These are phyloP conservation scores for Chrysomela aeneicollis DNA, from an alignment of 2,888 invertebrate species.

Conservation along the genomic window DNA sequence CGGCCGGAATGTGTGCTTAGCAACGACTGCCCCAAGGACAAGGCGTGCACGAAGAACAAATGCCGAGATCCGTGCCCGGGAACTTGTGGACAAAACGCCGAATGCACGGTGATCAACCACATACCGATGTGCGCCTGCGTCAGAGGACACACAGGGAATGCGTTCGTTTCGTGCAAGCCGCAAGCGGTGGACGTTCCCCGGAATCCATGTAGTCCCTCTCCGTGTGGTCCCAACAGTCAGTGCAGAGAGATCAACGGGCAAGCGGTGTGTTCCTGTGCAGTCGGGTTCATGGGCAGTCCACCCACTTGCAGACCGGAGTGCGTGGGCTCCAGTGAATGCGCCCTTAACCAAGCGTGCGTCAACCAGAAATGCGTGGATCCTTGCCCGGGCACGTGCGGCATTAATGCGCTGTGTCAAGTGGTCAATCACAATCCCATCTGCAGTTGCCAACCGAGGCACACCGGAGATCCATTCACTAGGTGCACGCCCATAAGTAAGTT, in stretches of 20 bases:
- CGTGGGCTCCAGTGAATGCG: constrained; percentile 80
- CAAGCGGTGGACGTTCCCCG: constrained; percentile 53
- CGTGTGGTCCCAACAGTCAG: constrained; percentile 76
- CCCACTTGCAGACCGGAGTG: constrained; percentile 85
- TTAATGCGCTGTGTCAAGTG: constrained; percentile 78
- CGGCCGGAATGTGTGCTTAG: constrained; percentile 79
- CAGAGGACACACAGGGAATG: constrained; percentile 74
- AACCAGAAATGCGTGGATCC: constrained; percentile 85
- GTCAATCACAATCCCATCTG: constrained; percentile 76
- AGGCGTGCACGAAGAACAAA: constrained; percentile 74
- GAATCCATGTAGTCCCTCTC: constrained; percentile 64
- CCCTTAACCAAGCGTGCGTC: constrained; percentile 77
- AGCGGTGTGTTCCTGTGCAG: constrained; percentile 61
- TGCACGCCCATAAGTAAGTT: constrained; percentile 60
- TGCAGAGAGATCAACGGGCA: constrained; percentile 73
- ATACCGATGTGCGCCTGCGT: constrained; percentile 80
- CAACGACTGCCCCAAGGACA: constrained; percentile 74
- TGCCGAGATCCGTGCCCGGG: constrained; percentile 78
- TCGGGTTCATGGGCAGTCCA: constrained; percentile 63
- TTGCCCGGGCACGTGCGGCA: constrained; percentile 83
- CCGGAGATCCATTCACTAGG: constrained; percentile 68
- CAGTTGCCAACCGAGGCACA: constrained; percentile 65
- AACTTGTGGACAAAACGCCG: constrained; percentile 78
- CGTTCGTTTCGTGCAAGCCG: constrained; percentile 72
- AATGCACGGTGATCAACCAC: constrained; percentile 78